These are phyloP conservation scores for Drosophila parvula DNA, from an alignment of 1,140 invertebrate genomes.

Conservation along the genomic window DNA sequence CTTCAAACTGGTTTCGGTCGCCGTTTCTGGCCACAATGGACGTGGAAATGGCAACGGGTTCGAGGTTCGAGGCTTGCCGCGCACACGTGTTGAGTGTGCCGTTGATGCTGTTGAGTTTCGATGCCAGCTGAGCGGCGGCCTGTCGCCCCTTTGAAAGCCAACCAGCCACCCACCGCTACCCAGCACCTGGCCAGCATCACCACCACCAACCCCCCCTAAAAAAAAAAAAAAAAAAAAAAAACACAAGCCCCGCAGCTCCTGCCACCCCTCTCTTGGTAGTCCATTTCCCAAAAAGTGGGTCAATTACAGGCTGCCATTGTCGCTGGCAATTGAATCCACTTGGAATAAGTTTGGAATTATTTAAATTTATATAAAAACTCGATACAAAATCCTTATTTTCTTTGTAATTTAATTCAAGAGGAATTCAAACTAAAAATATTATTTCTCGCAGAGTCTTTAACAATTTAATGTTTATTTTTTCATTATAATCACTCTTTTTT, in stretches of 20 bases:
- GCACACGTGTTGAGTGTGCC: constrained; percentile 57
- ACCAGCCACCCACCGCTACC: constrained; percentile 45
- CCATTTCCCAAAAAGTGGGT: constrained; percentile 57
- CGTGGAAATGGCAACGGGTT: constrained; percentile 40
- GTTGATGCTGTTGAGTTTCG: constrained; percentile 19
- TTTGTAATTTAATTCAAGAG: not conserved
- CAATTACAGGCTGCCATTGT: constrained; percentile 79
- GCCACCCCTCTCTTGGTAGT: constrained; percentile 27
- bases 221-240: not conserved
- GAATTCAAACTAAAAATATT: too few species aligned
- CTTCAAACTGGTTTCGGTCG: constrained; percentile 68
- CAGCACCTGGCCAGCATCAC: constrained; percentile 31
- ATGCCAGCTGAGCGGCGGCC: constrained; percentile 63
- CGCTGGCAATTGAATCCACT: constrained; percentile 33
- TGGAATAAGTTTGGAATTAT: not conserved
- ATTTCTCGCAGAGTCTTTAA: too few species aligned
- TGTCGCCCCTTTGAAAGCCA: constrained; percentile 33
- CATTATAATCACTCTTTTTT: too few species aligned
- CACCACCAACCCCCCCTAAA: not conserved
- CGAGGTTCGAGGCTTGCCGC: constrained; percentile 51
- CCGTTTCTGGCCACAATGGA: constrained; percentile 58
- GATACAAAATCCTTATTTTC: not conserved
- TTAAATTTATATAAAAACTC: not conserved
- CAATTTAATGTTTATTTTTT: too few species aligned
- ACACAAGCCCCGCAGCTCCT: constrained; percentile 7